phyloP scores from a whole-genome alignment of 2,797 vertebrate species.

The Anguilla megastoma region DNA sequence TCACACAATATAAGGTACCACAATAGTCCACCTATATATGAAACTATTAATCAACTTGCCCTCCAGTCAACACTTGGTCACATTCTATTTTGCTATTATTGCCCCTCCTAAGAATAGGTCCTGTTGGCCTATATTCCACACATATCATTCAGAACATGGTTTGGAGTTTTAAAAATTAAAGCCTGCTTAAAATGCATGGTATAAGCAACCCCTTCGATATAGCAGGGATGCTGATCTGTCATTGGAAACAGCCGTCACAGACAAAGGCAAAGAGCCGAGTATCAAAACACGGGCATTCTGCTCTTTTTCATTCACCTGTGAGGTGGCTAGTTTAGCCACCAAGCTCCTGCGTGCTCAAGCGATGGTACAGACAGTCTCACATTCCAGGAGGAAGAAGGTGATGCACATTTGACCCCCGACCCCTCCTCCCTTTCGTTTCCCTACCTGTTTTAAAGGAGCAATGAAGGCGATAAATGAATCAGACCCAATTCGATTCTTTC shows the following conservation, averaged over 20 bases:
- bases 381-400: not conserved
- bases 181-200: too few species aligned
- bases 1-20: not conserved
- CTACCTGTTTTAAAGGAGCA: not conserved
- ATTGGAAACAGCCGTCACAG: not conserved
- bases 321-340: not conserved
- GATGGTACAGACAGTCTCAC: not conserved
- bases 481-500: not conserved
- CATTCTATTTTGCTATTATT: conserved; percentile 23
- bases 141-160: not conserved
- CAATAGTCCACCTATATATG: not conserved
- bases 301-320: not conserved
- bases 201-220: not conserved
- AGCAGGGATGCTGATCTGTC: not conserved
- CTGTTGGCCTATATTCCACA: conserved; percentile 28
- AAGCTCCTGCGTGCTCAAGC: not conserved
- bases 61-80: not conserved
- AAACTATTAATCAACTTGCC: not conserved
- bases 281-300: not conserved
- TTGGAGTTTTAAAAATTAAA: not conserved
- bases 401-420: not conserved
- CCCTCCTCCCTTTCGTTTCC: not conserved
- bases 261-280: not conserved
- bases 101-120: conserved; percentile 30
- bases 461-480: conserved; percentile 1